Conservation (phyloP, 2,797 vertebrate species). For the Lemur catta region DNA sequence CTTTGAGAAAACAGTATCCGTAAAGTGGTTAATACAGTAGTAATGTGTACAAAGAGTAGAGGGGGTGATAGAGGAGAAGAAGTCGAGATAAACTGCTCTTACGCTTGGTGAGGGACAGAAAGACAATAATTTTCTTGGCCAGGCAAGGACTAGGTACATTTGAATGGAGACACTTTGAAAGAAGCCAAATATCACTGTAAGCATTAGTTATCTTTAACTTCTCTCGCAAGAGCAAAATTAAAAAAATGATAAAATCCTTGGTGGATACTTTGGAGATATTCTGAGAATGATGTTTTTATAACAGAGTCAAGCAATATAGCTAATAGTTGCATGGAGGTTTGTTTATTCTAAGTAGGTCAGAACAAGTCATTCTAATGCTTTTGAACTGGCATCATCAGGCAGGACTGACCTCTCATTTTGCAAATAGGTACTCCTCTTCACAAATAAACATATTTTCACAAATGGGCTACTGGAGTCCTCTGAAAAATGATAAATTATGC, state of each 20-base stretch:
- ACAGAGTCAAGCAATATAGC: background rate
- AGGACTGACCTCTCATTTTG: background rate
- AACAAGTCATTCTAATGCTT: conserved; percentile 41
- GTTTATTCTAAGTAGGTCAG: conserved; percentile 46
- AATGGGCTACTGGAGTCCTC: background rate
- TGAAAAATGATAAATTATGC: conserved; percentile 20
- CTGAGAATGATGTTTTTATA: conserved; percentile 36
- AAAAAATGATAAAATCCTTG: conserved; percentile 16
- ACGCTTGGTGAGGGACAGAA: background rate
- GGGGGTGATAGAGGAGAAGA: background rate
- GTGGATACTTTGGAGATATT: conserved; percentile 21
- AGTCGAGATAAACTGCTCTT: background rate
- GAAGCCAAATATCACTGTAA: background rate
- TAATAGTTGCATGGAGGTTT: conserved; percentile 7
- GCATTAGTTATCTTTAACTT: conserved; percentile 36
- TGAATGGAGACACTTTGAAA: conserved; percentile 5
- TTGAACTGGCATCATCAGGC: background rate
- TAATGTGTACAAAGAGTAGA: background rate
- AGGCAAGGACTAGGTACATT: background rate
- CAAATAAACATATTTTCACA: conserved; percentile 17
- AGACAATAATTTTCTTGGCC: conserved; percentile 17
- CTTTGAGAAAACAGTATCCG: background rate
- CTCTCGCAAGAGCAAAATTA: conserved; percentile 52
- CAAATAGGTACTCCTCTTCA: background rate
- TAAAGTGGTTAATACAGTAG: background rate